Evolutionary conservation across 1,140 invertebrate genomes (phyloP).

Genomic region (Elymnias hypermnestra): DNA sequence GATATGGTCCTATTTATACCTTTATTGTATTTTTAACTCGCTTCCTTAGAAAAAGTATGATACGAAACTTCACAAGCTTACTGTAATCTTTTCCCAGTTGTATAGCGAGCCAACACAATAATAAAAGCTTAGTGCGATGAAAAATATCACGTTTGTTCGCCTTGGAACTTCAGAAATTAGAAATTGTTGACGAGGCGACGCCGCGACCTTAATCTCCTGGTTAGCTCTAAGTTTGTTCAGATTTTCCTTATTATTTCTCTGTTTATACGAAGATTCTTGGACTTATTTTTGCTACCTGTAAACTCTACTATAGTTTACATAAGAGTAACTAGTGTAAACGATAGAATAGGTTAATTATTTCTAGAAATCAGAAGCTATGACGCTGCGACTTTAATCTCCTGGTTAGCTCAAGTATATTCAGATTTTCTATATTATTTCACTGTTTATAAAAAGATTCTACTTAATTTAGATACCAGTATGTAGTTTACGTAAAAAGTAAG

Average conservation of each 20-base stretch:
- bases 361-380: too few species aligned
- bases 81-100: constrained; percentile 17
- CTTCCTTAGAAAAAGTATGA: constrained; percentile 5
- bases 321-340: too few species aligned
- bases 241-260: constrained; percentile 6
- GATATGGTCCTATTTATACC: too few species aligned
- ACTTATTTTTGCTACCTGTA: neutral
- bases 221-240: constrained; percentile 6
- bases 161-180: constrained; percentile 23
- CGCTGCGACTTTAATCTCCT: too few species aligned
- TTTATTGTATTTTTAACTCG: too few species aligned
- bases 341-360: too few species aligned
- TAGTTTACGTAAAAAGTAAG: too few species aligned
- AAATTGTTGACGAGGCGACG: constrained; percentile 19
- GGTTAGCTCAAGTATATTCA: too few species aligned
- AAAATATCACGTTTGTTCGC: constrained; percentile 23
- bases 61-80: constrained; percentile 13
- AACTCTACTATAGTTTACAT: too few species aligned
- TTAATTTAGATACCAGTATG: too few species aligned
- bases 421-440: too few species aligned
- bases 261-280: neutral
- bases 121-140: constrained; percentile 24
- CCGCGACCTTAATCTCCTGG: constrained; percentile 21
- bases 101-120: constrained; percentile 16
- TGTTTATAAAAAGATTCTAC: too few species aligned